Evolutionary conservation across 2,113 vertebrate species (phyloP), one percentile per base, ranked within the genome.

Genomic region (Sebastes fasciatus): DNA sequence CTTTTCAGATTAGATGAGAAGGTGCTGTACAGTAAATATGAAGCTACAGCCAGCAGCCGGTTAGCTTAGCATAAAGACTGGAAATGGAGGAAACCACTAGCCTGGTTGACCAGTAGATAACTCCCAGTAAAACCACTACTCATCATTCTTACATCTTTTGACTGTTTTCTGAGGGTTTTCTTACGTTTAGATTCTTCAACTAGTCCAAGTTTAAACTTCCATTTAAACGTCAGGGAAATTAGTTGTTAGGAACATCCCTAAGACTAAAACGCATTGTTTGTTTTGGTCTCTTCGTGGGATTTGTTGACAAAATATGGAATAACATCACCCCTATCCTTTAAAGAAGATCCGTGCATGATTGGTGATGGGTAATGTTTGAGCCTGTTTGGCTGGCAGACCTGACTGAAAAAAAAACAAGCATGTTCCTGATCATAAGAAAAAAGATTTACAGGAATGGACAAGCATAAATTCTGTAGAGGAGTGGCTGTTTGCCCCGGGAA

Each of bases 401-500:
- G 10, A 46, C 52, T 49, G 13, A 13, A 67, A 48, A 19, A 55
- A 13, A 70, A 64, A 34, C 26, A 34, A 34, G 34, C 11, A 49
- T 55, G 62, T 58, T 73, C 42, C 23, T 21, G 69, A 61, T 80
- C 51, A 49, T 23, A 13, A 74, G 8, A 40, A 9, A 12, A 62
- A 13, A 72, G 2, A 14, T 12, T 55, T 43, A 49, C 63, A 43
- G 74, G 65, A 64, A 63, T 9, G 64, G 58, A 82, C 12, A 46
- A 63, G 79, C 63, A 67, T 57, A 74, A 57, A 57, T 4, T 78
- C 26, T 69, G 45, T 1, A 16, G 46, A 57, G 55, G 67, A 40
- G 61, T 26, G 68, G 62, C 74, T 17, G 23, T 57, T 69, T 23
- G 57, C 64, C 55, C 2, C 21, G 4, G 62, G 68, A n/a, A 16